These are phyloP conservation scores for Oenanthe melanoleuca DNA, from an alignment of 2,113 vertebrate genomes.

Conservation along the genomic window DNA sequence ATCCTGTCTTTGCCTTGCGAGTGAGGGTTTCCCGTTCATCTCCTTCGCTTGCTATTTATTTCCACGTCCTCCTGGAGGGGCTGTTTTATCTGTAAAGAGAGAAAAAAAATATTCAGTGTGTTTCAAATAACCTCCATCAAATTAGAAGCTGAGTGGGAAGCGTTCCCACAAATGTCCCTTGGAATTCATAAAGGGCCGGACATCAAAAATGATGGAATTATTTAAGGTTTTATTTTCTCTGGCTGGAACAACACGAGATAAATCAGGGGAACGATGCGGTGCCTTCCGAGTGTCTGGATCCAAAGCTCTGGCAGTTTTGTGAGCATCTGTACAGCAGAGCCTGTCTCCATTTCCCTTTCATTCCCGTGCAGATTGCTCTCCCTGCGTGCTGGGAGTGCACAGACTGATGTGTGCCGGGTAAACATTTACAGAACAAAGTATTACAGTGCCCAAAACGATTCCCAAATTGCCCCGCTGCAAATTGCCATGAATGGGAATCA, in stretches of 20 bases:
- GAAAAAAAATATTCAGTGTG: neutral
- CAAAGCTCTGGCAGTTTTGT: neutral
- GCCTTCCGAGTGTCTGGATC: neutral
- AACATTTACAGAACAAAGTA: slow-evolving; percentile 21
- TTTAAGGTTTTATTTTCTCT: slow-evolving; percentile 26
- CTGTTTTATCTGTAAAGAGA: slow-evolving; percentile 14
- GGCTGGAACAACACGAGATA: neutral
- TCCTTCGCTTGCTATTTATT: neutral
- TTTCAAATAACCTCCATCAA: neutral
- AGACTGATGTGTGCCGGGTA: neutral
- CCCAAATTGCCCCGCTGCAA: neutral
- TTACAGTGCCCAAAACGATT: neutral
- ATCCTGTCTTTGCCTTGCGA: neutral
- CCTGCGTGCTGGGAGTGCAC: neutral
- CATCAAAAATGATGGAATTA: slow-evolving; percentile 5
- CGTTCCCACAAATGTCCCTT: neutral
- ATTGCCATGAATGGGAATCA: neutral
- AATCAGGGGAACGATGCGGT: neutral
- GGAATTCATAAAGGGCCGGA: neutral
- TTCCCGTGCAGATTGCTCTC: slow-evolving; percentile 20
- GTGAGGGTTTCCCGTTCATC: neutral
- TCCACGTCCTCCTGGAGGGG: neutral
- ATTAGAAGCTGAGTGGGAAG: slow-evolving; percentile 19
- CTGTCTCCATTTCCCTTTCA: neutral
- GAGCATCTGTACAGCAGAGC: neutral